Base-by-base conservation (phyloP, 2,888 invertebrate species). In the Dendrolimus pini region DNA sequence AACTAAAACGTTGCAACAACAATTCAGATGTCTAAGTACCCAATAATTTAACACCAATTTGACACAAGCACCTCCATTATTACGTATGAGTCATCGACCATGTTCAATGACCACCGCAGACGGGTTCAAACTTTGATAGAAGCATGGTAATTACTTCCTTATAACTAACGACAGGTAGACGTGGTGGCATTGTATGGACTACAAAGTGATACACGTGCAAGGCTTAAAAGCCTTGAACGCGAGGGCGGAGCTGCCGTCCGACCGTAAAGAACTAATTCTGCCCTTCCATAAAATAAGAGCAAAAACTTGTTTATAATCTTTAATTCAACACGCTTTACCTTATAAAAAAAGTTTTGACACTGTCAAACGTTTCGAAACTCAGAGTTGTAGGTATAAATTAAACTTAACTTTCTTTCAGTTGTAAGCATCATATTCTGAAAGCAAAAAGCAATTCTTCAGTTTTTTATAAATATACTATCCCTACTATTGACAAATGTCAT, bases 211-310 rank as follows among this genome's bases (percentile, higher is more conserved):
- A 66, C 76, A 77, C 75, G 77, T 74, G 72, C 75, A 67, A 65
- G 64, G 66, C 54, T 66, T 64, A 61, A 62, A 62, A 69, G 71
- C 77, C 77, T 74, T 72, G 65, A 62, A 62, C 59, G 64, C 81
- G 76, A 82, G 80, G 82, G 78, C 80, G 71, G 65, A 72, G 70
- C 65, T 71, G 61, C 61, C 73, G 66, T 58, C 71, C 71, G 72
- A 82, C 76, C 85, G 76, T 86, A 82, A 83, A 82, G 79, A 75
- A 67, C 64, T 62, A 61, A 69, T 68, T 71, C 63, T 75, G 74
- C 74, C 78, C 77, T 79, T 76, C 67, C 62, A 71, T 54, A 30
- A 6, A 47, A 47, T 47, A 47, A 47, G 47, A 47, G 41, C 58
- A 60, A 55, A 58, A 7, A 13, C 56, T 58, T 59, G 58, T 61